Conservation (phyloP, 1,140 invertebrate species). For the Calliphora vicina region DNA sequence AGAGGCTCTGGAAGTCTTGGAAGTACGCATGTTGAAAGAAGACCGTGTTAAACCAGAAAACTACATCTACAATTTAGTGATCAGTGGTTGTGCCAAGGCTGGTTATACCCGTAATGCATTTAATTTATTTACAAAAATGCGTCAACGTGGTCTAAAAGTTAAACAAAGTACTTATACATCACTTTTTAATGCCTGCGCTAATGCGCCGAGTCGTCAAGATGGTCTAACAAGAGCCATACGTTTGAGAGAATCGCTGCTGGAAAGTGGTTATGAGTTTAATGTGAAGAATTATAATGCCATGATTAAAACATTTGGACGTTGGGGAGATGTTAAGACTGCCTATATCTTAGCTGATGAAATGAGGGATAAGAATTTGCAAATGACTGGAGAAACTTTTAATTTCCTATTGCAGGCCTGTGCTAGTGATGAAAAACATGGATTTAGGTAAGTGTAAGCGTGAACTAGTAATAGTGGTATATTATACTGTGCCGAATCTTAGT, state of each 20-base stretch:
- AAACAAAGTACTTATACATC: slow-evolving; percentile 79
- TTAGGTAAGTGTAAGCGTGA: slow-evolving; percentile 65
- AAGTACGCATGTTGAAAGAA: slow-evolving; percentile 75
- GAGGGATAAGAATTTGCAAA: slow-evolving; percentile 70
- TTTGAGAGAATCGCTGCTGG: slow-evolving; percentile 73
- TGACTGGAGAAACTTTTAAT: slow-evolving; percentile 77
- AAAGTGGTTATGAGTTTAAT: slow-evolving; percentile 76
- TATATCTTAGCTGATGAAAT: slow-evolving; percentile 88
- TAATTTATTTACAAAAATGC: slow-evolving; percentile 82
- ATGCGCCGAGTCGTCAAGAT: slow-evolving; percentile 74
- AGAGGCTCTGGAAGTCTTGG: slow-evolving; percentile 79
- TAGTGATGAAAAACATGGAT: slow-evolving; percentile 78
- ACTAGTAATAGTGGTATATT: no score
- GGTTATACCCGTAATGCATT: slow-evolving; percentile 89
- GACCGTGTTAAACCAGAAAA: slow-evolving; percentile 79
- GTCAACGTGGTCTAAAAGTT: slow-evolving; percentile 72
- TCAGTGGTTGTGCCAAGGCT: slow-evolving; percentile 78
- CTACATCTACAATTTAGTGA: slow-evolving; percentile 83
- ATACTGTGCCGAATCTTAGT: no score
- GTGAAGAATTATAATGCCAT: slow-evolving; percentile 84
- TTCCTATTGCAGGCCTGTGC: slow-evolving; percentile 86
- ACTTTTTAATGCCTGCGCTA: slow-evolving; percentile 87
- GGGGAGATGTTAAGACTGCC: slow-evolving; percentile 77
- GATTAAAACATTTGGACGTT: slow-evolving; percentile 89
- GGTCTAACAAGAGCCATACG: slow-evolving; percentile 72